Evolutionary conservation across 2,797 vertebrate genomes (phyloP).

Genomic region (Periophthalmus magnuspinnatus): DNA sequence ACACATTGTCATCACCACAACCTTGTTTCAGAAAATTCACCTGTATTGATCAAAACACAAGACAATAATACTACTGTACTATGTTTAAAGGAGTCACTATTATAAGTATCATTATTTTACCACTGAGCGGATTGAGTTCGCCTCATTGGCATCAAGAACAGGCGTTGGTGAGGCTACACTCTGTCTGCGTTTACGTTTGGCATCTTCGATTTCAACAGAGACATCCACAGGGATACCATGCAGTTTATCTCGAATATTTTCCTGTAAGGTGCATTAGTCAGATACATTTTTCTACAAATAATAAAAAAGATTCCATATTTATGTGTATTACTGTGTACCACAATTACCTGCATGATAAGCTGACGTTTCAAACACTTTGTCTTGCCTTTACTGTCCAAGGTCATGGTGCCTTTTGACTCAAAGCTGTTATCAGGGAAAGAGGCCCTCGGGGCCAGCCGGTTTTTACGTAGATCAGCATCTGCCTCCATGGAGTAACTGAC

Average conservation of each 20-base stretch:
- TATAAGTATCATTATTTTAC: slow-evolving; percentile 57
- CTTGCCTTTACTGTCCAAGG: slow-evolving; percentile 73
- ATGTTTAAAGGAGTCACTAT: background rate
- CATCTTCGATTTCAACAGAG: slow-evolving; percentile 77
- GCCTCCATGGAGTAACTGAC: slow-evolving; percentile 81
- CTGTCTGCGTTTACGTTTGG: slow-evolving; percentile 75
- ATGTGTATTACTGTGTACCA: background rate
- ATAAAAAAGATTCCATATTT: background rate
- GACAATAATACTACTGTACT: background rate
- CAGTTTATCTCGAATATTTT: slow-evolving; percentile 89
- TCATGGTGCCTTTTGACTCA: slow-evolving; percentile 70
- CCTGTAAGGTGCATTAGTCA: slow-evolving; percentile 67
- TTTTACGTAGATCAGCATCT: slow-evolving; percentile 78
- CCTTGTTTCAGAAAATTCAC: slow-evolving; percentile 91
- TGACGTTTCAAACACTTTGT: slow-evolving; percentile 67
- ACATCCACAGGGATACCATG: slow-evolving; percentile 86
- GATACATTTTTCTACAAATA: background rate
- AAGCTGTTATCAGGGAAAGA: slow-evolving; percentile 65
- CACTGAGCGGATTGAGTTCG: slow-evolving; percentile 61
- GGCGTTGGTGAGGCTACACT: slow-evolving; percentile 73
- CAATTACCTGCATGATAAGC: slow-evolving; percentile 81
- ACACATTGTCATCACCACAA: slow-evolving; percentile 86
- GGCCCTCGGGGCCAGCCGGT: slow-evolving; percentile 76
- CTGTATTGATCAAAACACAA: slow-evolving; percentile 56
- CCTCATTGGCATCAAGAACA: slow-evolving; percentile 80